A percentile compares a stretch with the other conserved stretches of the same genome.
These are phyloP conservation scores for Ceyx erithaca DNA, from an alignment of 2,797 vertebrate species.

Conservation along the genomic window DNA sequence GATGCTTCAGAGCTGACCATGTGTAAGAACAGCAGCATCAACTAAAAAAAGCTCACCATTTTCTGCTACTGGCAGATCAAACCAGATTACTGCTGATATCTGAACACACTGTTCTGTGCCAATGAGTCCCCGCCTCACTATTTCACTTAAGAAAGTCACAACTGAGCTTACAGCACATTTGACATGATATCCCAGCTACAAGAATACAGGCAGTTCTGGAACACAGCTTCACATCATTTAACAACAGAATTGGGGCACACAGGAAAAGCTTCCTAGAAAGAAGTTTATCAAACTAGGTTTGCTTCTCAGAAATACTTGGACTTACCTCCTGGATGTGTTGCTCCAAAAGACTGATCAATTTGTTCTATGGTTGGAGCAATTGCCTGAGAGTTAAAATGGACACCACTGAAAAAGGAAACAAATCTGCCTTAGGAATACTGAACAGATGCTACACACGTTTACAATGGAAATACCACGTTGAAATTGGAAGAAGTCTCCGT, in stretches of 20 bases:
- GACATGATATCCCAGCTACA: background rate
- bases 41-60: background rate
- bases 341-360: conserved; percentile 99
- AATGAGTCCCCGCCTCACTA: background rate
- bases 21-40: background rate
- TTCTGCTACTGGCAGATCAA: background rate
- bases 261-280: background rate
- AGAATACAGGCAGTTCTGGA: background rate
- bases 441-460: background rate
- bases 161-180: background rate
- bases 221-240: background rate
- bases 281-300: background rate
- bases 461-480: background rate
- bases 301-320: background rate
- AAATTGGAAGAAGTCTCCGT: background rate
- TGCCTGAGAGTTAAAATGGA: conserved; percentile 99
- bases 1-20: background rate
- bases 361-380: conserved; percentile 98
- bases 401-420: conserved; percentile 88
- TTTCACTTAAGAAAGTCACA: background rate
- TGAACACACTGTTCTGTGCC: background rate
- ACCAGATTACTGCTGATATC: background rate
- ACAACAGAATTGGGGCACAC: background rate
- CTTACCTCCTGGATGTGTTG: conserved; percentile 98
- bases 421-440: background rate